Evolutionary conservation across 1,140 invertebrate genomes (phyloP).

Genomic region (Rhyacophila brunnea): DNA sequence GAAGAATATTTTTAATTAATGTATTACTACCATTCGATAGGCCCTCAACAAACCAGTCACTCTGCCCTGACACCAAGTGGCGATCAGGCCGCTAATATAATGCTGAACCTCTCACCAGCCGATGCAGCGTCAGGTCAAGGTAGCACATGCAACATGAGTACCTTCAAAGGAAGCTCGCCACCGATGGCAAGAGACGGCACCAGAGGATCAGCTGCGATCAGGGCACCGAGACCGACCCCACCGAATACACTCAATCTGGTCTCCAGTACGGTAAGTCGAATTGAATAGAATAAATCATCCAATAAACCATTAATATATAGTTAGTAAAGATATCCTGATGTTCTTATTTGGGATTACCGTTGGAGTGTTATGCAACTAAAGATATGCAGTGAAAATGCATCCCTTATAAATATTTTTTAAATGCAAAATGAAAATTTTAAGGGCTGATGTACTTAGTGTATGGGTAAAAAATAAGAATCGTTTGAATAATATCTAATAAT

Average conservation of each 20-base stretch:
- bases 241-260: constrained; percentile 78
- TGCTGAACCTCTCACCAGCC: constrained; percentile 74
- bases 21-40: constrained; percentile 7
- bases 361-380: no score
- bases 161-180: constrained; percentile 59
- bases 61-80: constrained; percentile 49
- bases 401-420: no score
- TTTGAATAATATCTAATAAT: no score
- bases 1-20: no score
- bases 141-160: constrained; percentile 54
- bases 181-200: constrained; percentile 41
- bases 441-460: no score
- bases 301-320: no score
- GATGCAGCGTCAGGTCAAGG: constrained; percentile 43
- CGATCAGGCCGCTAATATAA: constrained; percentile 62
- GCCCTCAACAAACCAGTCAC: constrained; percentile 37
- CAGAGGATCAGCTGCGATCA: constrained; percentile 44
- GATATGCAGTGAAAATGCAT: no score
- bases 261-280: constrained; percentile 55
- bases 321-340: no score
- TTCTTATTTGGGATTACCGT: no score
- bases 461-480: no score
- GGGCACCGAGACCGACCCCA: constrained; percentile 73
- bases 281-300: no score
- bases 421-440: no score